phyloP scores from a whole-genome alignment of 2,113 vertebrate species.

The Apodemus speciosus region DNA sequence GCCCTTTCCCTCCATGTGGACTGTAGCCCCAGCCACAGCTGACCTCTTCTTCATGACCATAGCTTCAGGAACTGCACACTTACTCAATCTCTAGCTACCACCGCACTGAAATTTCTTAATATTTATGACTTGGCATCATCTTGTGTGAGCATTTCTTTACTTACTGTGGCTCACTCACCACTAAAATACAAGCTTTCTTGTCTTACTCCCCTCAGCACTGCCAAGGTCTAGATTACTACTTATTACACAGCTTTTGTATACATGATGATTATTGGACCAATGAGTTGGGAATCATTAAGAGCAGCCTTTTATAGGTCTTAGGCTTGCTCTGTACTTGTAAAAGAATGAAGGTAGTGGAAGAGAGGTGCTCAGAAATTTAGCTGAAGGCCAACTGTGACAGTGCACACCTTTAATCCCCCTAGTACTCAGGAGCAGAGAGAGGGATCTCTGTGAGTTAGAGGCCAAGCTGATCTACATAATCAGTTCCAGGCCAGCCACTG shows the following conservation, averaged over 20 bases:
- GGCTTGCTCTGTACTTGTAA: not conserved
- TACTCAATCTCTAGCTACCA: not conserved
- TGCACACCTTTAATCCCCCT: not conserved
- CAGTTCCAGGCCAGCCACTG: not conserved
- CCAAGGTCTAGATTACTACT: conserved; percentile 12
- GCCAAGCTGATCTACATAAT: not conserved
- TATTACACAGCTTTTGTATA: not conserved
- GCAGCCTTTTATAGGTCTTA: not conserved
- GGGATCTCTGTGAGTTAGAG: not conserved
- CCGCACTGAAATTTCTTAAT: not conserved
- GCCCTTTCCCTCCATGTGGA: not conserved
- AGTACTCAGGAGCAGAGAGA: not conserved
- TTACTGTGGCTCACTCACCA: not conserved
- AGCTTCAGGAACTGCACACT: not conserved
- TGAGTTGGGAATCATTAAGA: not conserved
- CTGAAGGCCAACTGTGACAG: not conserved
- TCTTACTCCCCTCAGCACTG: not conserved
- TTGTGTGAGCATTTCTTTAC: not conserved
- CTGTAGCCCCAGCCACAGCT: rapidly evolving
- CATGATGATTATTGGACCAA: not conserved
- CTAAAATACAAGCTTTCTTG: not conserved
- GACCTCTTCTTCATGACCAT: not conserved
- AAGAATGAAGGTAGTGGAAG: not conserved
- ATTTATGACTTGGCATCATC: not conserved
- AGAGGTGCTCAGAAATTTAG: not conserved